Conservation (phyloP, 2,888 invertebrate species). For the Heliconius hortense region DNA sequence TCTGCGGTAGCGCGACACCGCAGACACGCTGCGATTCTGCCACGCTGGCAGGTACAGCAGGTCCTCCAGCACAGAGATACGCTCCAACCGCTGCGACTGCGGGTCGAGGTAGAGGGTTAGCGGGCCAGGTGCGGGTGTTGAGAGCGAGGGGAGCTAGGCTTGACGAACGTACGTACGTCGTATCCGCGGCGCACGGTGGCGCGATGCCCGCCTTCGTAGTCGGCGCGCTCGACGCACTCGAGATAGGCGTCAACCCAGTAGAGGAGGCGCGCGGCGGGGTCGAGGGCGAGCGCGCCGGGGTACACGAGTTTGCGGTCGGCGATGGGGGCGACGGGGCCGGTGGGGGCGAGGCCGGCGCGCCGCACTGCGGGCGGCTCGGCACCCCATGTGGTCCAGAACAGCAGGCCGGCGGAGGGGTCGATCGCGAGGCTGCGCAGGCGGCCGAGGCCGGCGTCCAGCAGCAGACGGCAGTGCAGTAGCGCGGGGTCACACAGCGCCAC, state of each 20-base stretch:
- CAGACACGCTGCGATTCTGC: constrained; percentile 84
- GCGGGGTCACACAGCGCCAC: constrained; percentile 86
- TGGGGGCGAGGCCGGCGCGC: constrained; percentile 85
- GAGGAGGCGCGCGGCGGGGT: constrained; percentile 86
- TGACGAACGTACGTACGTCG: constrained; percentile 59
- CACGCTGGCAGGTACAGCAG: constrained; percentile 88
- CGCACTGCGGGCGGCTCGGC: constrained; percentile 83
- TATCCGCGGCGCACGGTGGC: constrained; percentile 81
- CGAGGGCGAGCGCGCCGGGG: constrained; percentile 87
- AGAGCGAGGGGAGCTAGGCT: too few species aligned
- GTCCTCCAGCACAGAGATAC: constrained; percentile 88
- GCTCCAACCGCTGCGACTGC: constrained; percentile 85
- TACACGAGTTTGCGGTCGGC: constrained; percentile 88
- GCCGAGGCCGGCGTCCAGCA: constrained; percentile 85
- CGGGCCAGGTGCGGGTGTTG: not conserved
- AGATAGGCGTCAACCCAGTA: constrained; percentile 92
- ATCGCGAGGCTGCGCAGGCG: constrained; percentile 89
- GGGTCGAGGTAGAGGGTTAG: not conserved
- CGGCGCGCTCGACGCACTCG: constrained; percentile 88
- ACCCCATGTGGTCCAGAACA: constrained; percentile 92
- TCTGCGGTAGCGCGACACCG: constrained; percentile 58
- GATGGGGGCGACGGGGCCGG: constrained; percentile 79
- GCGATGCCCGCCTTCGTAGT: constrained; percentile 88
- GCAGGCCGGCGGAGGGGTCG: constrained; percentile 84
- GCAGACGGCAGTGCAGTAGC: constrained; percentile 85